These are phyloP conservation scores for Florisuga fusca DNA, from an alignment of 2,797 vertebrate species.

Conservation along the genomic window DNA sequence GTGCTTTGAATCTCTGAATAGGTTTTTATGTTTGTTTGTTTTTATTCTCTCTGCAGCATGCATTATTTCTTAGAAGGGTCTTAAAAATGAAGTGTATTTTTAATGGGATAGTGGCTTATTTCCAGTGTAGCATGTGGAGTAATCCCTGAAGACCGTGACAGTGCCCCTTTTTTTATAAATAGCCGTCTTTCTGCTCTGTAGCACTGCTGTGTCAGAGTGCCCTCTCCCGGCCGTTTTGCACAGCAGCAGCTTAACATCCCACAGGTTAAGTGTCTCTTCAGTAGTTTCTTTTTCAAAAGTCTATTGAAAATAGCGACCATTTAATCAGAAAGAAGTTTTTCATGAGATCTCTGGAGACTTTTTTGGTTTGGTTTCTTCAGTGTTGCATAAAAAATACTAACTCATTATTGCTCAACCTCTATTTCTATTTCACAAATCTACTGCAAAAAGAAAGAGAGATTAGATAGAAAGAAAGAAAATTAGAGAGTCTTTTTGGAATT, in stretches of 20 bases:
- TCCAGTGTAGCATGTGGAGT: rapidly evolving
- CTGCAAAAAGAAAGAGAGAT: background rate
- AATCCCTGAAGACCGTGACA: background rate
- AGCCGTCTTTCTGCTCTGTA: rapidly evolving
- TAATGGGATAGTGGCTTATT: background rate
- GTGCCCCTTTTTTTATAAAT: rapidly evolving
- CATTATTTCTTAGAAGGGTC: background rate
- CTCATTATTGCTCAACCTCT: background rate
- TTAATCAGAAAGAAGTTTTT: background rate
- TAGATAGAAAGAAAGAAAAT: too few relatives aligned
- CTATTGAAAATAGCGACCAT: rapidly evolving
- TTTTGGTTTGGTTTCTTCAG: background rate
- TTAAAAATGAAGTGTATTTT: background rate
- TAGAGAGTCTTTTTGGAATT: background rate
- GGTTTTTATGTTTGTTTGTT: background rate
- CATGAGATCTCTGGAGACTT: background rate
- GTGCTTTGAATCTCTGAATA: background rate
- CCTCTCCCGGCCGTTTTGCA: background rate
- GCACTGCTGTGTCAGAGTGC: background rate
- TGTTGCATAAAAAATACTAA: background rate
- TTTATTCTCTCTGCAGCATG: rapidly evolving
- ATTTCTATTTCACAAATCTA: background rate
- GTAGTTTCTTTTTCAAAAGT: background rate
- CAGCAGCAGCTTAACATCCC: background rate
- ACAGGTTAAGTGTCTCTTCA: rapidly evolving